Percentiles rank a stretch among this genome's conserved stretches.
Evolutionary conservation across 1,140 invertebrate species (phyloP).

Genomic region (Polypedilum pembai): DNA sequence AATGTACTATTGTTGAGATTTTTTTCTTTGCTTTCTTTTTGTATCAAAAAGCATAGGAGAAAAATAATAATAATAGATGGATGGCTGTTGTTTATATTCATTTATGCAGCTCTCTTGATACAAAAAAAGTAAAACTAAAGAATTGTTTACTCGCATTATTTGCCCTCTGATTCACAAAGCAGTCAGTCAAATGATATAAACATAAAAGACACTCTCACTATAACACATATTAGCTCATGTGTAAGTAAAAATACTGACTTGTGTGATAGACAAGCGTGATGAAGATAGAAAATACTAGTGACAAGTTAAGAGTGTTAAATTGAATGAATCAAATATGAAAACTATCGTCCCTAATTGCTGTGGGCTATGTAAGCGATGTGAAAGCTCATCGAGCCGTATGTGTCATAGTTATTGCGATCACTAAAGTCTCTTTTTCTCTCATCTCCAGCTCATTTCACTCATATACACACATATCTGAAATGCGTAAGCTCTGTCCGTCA

Average conservation of each 20-base stretch:
- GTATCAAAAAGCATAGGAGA: too few relatives aligned
- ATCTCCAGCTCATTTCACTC: too few relatives aligned
- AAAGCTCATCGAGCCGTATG: background rate
- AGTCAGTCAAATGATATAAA: slow-evolving; percentile 5
- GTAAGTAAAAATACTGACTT: background rate
- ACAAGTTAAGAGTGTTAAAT: slow-evolving; percentile 25
- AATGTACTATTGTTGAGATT: background rate
- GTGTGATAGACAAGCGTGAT: background rate
- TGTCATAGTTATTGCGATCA: background rate
- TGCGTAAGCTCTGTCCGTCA: background rate
- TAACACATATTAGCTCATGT: background rate
- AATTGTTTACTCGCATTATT: background rate
- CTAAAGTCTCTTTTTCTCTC: too few relatives aligned
- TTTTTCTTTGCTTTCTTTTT: background rate
- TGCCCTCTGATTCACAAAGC: background rate
- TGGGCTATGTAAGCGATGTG: background rate
- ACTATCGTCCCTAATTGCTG: slow-evolving; percentile 16
- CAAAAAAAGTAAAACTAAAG: too few relatives aligned
- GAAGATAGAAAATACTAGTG: slow-evolving; percentile 8
- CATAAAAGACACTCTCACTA: too few relatives aligned
- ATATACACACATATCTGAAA: too few relatives aligned
- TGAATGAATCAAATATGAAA: slow-evolving; percentile 23
- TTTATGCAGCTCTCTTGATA: slow-evolving; percentile 4
- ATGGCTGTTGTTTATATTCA: background rate
- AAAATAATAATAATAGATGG: too few relatives aligned